phyloP scores from a whole-genome alignment of 2,113 vertebrate species.

The Myiagra hebetior region DNA sequence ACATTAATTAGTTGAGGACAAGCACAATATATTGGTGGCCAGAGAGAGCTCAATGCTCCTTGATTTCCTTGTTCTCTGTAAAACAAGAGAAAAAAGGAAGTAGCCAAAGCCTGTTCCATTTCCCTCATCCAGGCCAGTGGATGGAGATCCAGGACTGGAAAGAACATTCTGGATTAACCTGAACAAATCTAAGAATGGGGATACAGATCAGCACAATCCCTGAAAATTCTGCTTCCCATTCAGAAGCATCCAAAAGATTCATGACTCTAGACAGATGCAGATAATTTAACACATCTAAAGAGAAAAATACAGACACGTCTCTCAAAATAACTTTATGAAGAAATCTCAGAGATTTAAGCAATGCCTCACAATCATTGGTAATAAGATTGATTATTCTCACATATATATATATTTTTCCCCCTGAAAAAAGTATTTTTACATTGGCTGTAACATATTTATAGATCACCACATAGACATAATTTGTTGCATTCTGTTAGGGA shows the following conservation, averaged over 20 bases:
- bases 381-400: neutral
- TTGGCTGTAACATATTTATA: neutral
- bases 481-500: neutral
- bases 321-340: neutral
- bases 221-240: neutral
- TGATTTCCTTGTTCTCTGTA: neutral
- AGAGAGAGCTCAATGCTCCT: neutral
- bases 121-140: neutral
- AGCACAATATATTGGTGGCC: neutral
- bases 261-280: neutral
- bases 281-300: neutral
- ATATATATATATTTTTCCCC: accelerated
- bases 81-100: neutral
- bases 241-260: neutral
- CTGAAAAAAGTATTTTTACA: neutral
- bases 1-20: neutral
- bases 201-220: neutral
- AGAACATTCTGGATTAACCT: neutral
- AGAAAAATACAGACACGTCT: neutral
- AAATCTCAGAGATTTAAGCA: neutral
- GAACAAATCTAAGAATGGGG: too few relatives aligned
- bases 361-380: neutral
- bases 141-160: neutral
- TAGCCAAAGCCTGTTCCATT: neutral
- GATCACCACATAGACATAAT: neutral